These are phyloP conservation scores for Chrysotoxum bicinctum DNA, from an alignment of 2,888 invertebrate genomes.

Conservation along the genomic window DNA sequence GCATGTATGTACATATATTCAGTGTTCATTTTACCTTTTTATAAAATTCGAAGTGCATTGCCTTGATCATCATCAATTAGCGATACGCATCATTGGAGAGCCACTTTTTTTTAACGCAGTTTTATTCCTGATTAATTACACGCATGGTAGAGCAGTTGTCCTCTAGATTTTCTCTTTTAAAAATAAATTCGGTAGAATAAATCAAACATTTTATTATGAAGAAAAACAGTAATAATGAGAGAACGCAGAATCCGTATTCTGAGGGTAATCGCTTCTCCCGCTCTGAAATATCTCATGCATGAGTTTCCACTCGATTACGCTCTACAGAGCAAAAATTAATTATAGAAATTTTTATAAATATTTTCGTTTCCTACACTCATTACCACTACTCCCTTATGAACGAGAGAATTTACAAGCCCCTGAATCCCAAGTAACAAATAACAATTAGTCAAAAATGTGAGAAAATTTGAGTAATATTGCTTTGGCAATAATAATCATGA, in stretches of 20 bases:
- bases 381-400: not conserved
- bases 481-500: not conserved
- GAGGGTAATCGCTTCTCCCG: not conserved
- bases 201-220: not conserved
- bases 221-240: not conserved
- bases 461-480: constrained; percentile 1
- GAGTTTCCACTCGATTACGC: constrained; percentile 38
- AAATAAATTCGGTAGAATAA: not conserved
- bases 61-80: constrained; percentile 4
- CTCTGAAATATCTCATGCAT: constrained; percentile 35
- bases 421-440: not conserved
- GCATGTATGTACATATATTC: not conserved
- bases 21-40: not conserved
- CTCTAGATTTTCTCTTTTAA: not conserved
- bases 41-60: constrained; percentile 26
- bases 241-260: not conserved
- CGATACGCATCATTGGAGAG: not conserved
- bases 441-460: not conserved
- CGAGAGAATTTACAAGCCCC: not conserved
- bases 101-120: not conserved
- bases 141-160: not conserved
- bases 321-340: constrained; percentile 49
- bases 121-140: constrained; percentile 6
- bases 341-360: constrained; percentile 57
- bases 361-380: constrained; percentile 45